Evolutionary conservation across 2,888 invertebrate genomes (phyloP).

Genomic region (Microctonus brassicae): DNA sequence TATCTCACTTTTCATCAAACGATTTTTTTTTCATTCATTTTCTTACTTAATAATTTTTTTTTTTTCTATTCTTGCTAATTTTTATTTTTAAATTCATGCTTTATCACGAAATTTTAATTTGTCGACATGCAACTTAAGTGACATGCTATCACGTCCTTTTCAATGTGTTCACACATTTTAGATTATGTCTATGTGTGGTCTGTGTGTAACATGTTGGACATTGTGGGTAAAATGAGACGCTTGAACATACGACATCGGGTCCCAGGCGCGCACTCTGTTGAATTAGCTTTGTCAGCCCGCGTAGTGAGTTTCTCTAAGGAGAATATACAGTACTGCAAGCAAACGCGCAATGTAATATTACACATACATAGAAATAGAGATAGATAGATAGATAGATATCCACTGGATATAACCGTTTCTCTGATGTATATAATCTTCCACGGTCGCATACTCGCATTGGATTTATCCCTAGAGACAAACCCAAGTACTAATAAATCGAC

Average conservation of each 20-base stretch:
- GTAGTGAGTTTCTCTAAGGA: conserved; percentile 13
- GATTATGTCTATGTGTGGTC: background rate
- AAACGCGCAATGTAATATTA: background rate
- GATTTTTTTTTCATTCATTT: background rate
- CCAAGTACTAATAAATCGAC: conserved; percentile 13
- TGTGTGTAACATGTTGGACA: background rate
- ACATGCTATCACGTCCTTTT: background rate
- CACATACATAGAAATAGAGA: background rate
- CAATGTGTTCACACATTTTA: background rate
- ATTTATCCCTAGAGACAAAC: conserved; percentile 5
- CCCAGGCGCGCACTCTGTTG: conserved; percentile 56
- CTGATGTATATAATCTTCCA: conserved; percentile 7
- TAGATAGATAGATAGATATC: no score
- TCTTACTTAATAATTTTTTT: background rate
- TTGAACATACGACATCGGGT: conserved; percentile 42
- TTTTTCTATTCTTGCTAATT: no score
- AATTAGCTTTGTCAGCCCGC: conserved; percentile 61
- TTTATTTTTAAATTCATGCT: no score
- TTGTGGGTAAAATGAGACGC: background rate
- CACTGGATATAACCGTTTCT: background rate
- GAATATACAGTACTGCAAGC: background rate
- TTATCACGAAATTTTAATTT: background rate
- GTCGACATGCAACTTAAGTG: no score
- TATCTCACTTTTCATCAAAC: background rate
- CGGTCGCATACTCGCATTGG: background rate